Conservation (phyloP, 2,888 invertebrate species). For the Drosophila colorata region DNA sequence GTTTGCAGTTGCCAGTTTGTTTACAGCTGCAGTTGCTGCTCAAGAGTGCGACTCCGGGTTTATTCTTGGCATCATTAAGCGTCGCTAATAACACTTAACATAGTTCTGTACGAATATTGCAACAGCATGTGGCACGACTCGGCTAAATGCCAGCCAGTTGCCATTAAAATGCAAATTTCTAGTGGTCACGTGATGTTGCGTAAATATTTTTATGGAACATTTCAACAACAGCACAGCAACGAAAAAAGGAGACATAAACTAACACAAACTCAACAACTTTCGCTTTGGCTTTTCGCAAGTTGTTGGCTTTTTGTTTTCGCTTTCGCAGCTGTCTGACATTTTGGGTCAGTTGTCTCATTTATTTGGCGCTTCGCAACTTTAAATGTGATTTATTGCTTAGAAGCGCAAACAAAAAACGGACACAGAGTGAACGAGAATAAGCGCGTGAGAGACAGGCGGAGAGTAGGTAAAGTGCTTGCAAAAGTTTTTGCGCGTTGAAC, state of each 20-base stretch:
- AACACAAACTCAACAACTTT: constrained; percentile 58
- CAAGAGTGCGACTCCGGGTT: constrained; percentile 54
- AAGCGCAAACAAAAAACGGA: constrained; percentile 31
- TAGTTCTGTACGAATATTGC: constrained; percentile 46
- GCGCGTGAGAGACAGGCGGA: neutral
- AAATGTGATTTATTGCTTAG: constrained; percentile 71
- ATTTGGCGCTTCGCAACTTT: constrained; percentile 64
- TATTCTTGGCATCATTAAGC: constrained; percentile 81
- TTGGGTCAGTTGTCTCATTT: constrained; percentile 78
- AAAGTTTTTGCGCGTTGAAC: constrained; percentile 56
- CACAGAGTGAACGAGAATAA: neutral
- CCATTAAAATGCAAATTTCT: constrained; percentile 78
- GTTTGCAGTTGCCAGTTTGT: constrained; percentile 53
- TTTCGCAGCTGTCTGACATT: constrained; percentile 65
- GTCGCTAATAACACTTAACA: constrained; percentile 72
- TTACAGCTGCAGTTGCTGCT: constrained; percentile 43
- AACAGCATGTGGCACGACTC: constrained; percentile 11
- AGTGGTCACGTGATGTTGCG: constrained; percentile 70
- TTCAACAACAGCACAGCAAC: constrained; percentile 33
- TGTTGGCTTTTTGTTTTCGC: constrained; percentile 45
- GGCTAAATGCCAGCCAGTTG: constrained; percentile 65
- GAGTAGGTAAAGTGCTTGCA: neutral
- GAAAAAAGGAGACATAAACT: constrained; percentile 16
- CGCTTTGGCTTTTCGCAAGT: constrained; percentile 34
- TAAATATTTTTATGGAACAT: constrained; percentile 48